Base-by-base conservation (phyloP, 2,113 vertebrate species). In the Helogale parvula region DNA sequence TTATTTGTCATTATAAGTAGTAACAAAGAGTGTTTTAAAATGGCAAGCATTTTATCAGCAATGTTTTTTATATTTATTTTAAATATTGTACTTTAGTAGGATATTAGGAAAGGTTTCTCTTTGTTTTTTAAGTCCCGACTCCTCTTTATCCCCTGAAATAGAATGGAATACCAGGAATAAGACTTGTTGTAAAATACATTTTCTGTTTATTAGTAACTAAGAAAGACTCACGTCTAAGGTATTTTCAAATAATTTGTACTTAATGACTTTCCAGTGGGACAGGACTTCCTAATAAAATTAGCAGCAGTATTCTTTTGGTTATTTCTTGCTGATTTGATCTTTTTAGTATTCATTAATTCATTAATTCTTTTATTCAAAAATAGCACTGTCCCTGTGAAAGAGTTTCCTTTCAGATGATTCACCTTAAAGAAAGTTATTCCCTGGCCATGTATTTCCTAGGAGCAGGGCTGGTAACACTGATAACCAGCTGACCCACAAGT, bases 201-300 rank as follows among this genome's bases (percentile, higher is more conserved):
- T 97, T 96, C 77, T 96, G 69, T 82, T 82, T 91, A 74, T 87
- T 93, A 93, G 87, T 81, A 72, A 63, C 63, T 92, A 81, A 77
- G 82, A 86, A 96, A 93, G 71, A 6, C 60, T 84, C 60, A 80
- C 8, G 93, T 76, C 93, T 88, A 90, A 88, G 29, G 94, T 93
- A 85, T 72, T 98, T 97, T 84, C 69, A 93, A 92, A 52, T 57
- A 13, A 33, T 88, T 92, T 95, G 74, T 45, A 77, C 57, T 92
- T 97, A 97, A 96, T 91, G 72, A 90, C 54, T 74, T 95, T 63
- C 91, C 91, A 87, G 68, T 47, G 91, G 82, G 92, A 89, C 29
- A 16, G 31, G 19, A 85, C 31, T 84, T 88, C 63, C 86, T 92
- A 87, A 92, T 77, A 88, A 93, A 96, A 96, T 94, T 86, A 96